These are phyloP conservation scores for Thamnophis elegans DNA, from an alignment of 2,797 vertebrate species.

Conservation along the genomic window DNA sequence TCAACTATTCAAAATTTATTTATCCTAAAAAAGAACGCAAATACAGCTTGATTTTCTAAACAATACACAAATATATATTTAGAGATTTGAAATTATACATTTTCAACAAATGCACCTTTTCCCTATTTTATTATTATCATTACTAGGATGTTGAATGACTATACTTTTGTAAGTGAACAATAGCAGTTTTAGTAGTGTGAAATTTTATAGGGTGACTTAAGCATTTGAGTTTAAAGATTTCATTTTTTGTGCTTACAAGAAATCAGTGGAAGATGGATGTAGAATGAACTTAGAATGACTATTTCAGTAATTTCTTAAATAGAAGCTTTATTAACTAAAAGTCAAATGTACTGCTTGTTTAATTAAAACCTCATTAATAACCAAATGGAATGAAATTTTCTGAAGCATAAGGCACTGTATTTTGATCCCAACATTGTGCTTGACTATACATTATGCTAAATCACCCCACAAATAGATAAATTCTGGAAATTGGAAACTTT, in stretches of 20 bases:
- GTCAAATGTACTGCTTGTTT: conserved; percentile 52
- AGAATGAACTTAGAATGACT: conserved; percentile 53
- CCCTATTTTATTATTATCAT: neutral
- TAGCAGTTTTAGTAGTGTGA: neutral
- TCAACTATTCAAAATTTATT: neutral
- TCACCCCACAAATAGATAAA: neutral
- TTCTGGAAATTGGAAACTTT: neutral
- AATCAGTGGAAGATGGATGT: neutral
- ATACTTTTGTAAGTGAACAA: conserved; percentile 38
- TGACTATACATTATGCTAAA: neutral
- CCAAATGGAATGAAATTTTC: neutral
- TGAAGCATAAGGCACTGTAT: neutral
- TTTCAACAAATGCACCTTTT: conserved; percentile 36
- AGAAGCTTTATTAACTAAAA: neutral
- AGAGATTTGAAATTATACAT: neutral
- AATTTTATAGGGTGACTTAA: neutral
- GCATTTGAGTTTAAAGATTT: neutral
- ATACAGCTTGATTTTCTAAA: conserved; percentile 5
- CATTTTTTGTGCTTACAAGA: neutral
- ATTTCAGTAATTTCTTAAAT: conserved; percentile 48
- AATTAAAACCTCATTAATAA: neutral
- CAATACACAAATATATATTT: neutral
- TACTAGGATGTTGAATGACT: neutral
- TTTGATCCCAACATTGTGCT: neutral
- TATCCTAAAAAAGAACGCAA: neutral